Evolutionary conservation across 1,140 invertebrate genomes (phyloP), one percentile per base, ranked within the genome.

Genomic region (Neodiprion virginianus): DNA sequence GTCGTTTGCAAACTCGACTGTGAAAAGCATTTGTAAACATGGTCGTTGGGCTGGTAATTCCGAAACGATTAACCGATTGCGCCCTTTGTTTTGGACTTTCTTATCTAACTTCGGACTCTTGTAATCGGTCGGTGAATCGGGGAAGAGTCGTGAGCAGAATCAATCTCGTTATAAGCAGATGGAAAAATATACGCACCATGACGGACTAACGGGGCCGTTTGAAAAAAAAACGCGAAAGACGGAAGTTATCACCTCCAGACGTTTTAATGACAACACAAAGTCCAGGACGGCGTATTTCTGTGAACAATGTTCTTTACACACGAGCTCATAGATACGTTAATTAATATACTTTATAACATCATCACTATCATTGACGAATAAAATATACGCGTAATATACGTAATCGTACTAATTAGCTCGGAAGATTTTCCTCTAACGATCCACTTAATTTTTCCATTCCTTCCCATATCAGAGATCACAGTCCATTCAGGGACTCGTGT

Each of bases 211-310:
- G 1, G n/a, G 8, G 4, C 11, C 53, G 53, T 14, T 17, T 61
- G 0, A 61, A 61, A 61, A 11, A 48, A 28, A 10, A 68, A 9
- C 28, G 28, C 23, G 47, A 40, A 40, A 82, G 81, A 9, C 77
- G 65, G 75, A 74, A 79, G 73, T 79, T 82, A 83, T 82, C 81
- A 66, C 67, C 14, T 1, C 66, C 78, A 80, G 81, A 82, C 80
- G 72, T 75, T 70, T 81, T 81, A 82, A 81, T 82, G 74, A 66
- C 77, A 50, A 40, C 77, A 40, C 79, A 81, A 83, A 82, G 81
- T 83, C 69, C 81, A 77, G 5, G 49, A 74, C 12, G n/a, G 65
- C 53, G n/a, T 61, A 61, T 17, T 61, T 61, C n/a, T 17, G 11
- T 61, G 53, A 11, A 61, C 5, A 61, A 61, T 40, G 5, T 40